These are phyloP conservation scores for Ctenoplectra terminalis DNA, from an alignment of 1,140 invertebrate species.

Conservation along the genomic window DNA sequence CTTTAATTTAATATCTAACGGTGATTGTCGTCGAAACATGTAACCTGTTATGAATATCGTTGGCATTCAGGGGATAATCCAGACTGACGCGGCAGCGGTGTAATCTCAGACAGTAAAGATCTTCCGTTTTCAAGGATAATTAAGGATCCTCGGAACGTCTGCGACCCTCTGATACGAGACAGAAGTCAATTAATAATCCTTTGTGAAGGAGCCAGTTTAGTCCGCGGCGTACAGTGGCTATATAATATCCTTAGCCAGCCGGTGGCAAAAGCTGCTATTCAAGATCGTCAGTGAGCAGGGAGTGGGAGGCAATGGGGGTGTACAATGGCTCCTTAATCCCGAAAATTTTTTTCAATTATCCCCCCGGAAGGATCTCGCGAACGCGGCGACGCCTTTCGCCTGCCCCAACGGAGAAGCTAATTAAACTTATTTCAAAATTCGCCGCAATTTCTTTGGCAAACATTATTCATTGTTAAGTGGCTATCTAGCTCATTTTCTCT, in stretches of 20 bases:
- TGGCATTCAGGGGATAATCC: slow-evolving; percentile 27
- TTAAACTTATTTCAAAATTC: slow-evolving; percentile 71
- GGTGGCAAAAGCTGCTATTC: slow-evolving; percentile 55
- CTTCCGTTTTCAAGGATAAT: slow-evolving; percentile 67
- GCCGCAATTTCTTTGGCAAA: slow-evolving; percentile 70
- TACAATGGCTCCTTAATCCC: slow-evolving; percentile 67
- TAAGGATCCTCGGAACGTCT: slow-evolving; percentile 66
- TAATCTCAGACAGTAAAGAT: slow-evolving; percentile 59
- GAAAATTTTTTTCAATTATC: slow-evolving; percentile 71
- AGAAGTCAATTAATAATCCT: slow-evolving; percentile 74
- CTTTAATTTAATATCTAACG: not conserved
- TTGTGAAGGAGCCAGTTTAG: slow-evolving; percentile 69
- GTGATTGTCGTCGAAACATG: not conserved
- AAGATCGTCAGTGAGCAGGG: slow-evolving; percentile 48
- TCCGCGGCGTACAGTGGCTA: slow-evolving; percentile 59
- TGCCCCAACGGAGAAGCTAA: slow-evolving; percentile 45
- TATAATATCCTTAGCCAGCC: slow-evolving; percentile 60
- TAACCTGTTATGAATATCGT: slow-evolving; percentile 43
- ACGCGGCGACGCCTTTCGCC: not conserved
- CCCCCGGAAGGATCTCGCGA: slow-evolving; percentile 29
- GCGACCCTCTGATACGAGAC: slow-evolving; percentile 70
- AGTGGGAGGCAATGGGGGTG: not conserved
- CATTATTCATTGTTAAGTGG: slow-evolving; percentile 69
- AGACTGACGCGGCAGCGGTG: slow-evolving; percentile 19
- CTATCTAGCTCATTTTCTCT: slow-evolving; percentile 35